Evolutionary conservation across 2,888 invertebrate genomes (phyloP).

Genomic region (Rugalucina vietnamica): DNA sequence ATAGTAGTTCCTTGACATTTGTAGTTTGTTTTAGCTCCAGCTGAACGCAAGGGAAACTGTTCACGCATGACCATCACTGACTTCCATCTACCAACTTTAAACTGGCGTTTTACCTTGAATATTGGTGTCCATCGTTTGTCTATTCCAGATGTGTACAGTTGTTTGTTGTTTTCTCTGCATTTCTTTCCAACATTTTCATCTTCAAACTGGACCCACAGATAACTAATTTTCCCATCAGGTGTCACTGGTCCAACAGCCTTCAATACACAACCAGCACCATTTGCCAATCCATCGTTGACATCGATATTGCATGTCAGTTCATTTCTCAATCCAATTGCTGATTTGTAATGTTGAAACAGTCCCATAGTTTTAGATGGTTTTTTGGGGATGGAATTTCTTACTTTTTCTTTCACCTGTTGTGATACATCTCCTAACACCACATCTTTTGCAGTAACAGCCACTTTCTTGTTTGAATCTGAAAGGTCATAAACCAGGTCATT

Average conservation of each 20-base stretch:
- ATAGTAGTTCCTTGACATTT: constrained; percentile 62
- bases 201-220: constrained; percentile 63
- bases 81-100: constrained; percentile 36
- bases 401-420: background rate
- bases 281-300: constrained; percentile 63
- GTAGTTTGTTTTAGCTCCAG: constrained; percentile 61
- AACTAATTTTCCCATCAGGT: constrained; percentile 40
- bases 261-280: constrained; percentile 64
- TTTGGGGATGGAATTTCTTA: constrained; percentile 47
- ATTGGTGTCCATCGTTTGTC: constrained; percentile 31
- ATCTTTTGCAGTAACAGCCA: constrained; percentile 28
- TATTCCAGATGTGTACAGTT: constrained; percentile 23
- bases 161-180: constrained; percentile 32
- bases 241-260: constrained; percentile 47
- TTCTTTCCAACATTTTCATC: constrained; percentile 33
- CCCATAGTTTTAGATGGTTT: constrained; percentile 57
- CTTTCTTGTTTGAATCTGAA: constrained; percentile 8
- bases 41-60: constrained; percentile 53
- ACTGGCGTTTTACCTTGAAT: constrained; percentile 25
- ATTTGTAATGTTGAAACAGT: constrained; percentile 24
- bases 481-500: constrained; percentile 17
- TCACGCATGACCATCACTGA: constrained; percentile 30
- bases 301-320: constrained; percentile 57
- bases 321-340: constrained; percentile 42
- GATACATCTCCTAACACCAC: constrained; percentile 34